Evolutionary conservation across 2,113 vertebrate genomes (phyloP), one percentile per base, ranked within the genome.

Genomic region (Ondatra zibethicus): DNA sequence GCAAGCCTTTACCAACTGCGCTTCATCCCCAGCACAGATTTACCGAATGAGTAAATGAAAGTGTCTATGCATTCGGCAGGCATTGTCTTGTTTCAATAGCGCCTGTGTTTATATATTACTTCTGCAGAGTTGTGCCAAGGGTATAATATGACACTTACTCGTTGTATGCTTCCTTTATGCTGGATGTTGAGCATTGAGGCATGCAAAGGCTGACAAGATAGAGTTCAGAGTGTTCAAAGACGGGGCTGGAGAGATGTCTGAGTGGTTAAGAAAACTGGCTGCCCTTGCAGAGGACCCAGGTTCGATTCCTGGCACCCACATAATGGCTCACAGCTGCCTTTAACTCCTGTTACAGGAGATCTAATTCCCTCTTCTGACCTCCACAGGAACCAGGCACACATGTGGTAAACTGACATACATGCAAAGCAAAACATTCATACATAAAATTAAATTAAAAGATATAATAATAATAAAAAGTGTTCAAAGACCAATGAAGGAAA

Each of bases 11-110:
- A 88, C 66, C 50, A 45, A 23, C 27, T 14, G 88, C 3, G 17
- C n/a, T 75, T 3, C 25, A 61, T 89, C n/a, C 27, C 27, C 17
- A 75, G 87, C 36, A 52, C n/a, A 88, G 50, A 29, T 13, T 89
- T 95, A 89, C 70, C 76, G 58, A 92, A 45, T 92, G 77, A 96
- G 23, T 88, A 65, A 91, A 90, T 31, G 12, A 89, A 93, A 96
- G 4, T 68, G 45, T 92, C 89, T 66, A 55, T 93, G 73, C 21
- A 50, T 91, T 92, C 85, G 89, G 72, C n/a, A 96, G 88, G 47
- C 90, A 75, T 66, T 68, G 39, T 42, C 45, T 63, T 76, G 65
- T 76, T n/a, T 87, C 72, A 87, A 47, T 65, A 47, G 81, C 90
- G 63, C 52, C 10, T 92, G 7, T 76, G 65, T 80, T 86, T 91